These are phyloP conservation scores for Scaeva pyrastri DNA, from an alignment of 2,888 invertebrate genomes.

Conservation along the genomic window DNA sequence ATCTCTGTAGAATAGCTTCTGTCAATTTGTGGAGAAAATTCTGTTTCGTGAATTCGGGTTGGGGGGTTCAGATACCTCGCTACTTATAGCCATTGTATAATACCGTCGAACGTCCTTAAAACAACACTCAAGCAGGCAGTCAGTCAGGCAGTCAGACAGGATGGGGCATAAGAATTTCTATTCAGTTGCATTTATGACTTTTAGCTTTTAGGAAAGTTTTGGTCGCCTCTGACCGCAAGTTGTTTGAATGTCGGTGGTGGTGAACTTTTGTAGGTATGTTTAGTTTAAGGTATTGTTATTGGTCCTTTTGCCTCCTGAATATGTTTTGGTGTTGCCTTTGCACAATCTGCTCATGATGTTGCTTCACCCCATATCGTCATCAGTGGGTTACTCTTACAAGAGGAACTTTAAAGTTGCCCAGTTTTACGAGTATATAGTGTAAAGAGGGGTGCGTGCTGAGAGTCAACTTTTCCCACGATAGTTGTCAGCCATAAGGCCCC, in stretches of 20 bases:
- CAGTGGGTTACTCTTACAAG: neutral
- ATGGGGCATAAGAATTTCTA: neutral
- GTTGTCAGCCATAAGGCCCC: slow-evolving; percentile 1
- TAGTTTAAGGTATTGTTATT: neutral
- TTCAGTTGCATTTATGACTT: slow-evolving; percentile 31
- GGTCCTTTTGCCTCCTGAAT: neutral
- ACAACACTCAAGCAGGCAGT: neutral
- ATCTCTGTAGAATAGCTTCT: too few species aligned
- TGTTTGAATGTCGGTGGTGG: slow-evolving; percentile 8
- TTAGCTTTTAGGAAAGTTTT: slow-evolving; percentile 25
- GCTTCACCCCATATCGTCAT: neutral
- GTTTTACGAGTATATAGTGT: neutral
- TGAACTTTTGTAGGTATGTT: neutral
- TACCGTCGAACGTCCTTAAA: neutral
- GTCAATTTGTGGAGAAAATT: too few species aligned
- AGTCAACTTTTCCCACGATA: neutral
- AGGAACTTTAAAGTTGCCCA: neutral
- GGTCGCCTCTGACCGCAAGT: slow-evolving; percentile 26
- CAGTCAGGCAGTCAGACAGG: too few species aligned
- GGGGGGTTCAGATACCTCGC: neutral
- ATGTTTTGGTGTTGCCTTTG: neutral
- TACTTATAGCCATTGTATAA: neutral
- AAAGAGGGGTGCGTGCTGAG: neutral
- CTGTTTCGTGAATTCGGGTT: too few species aligned
- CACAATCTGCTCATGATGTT: slow-evolving; percentile 10